Evolutionary conservation across 2,113 vertebrate species (phyloP), one percentile per base, ranked within the genome.

Genomic region (Saimiri boliviensis): DNA sequence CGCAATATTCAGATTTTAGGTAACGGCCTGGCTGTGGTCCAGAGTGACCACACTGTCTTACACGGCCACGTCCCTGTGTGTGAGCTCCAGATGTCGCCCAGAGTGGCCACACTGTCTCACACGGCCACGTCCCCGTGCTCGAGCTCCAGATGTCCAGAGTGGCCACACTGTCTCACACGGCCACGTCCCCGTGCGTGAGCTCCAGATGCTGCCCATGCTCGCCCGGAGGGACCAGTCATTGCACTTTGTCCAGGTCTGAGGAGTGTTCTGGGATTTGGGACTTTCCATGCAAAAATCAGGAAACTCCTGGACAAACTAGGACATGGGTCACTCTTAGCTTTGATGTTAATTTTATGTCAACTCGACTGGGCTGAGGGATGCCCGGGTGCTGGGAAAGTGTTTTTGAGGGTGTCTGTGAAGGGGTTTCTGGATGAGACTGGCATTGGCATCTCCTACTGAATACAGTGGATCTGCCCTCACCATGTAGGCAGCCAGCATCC

Each of bases 111-210:
- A 10, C 56, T 0, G 0, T 47, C n/a, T 5, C 12, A 14, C 47
- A 1, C 5, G 42, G 21, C 1, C 30, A 27, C 27, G 12, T 1
- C 16, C 8, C 5, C 14, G 3, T 1, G 21, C 30, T 0, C 6
- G 40, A 27, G 68, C 19, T 68, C 49, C 47, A 47, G 47, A 47
- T 12, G 47, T 54, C 58, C 8, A 21, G 6, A 73, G 66, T 0
- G 7, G 32, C 32, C 1, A 45, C 23, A 10, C 56, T 0, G 0
- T 47, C n/a, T 5, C 12, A 14, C 47, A 1, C 5, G 42, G 21
- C 1, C 30, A 27, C 27, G 12, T 1, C 16, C 8, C 5, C 14
- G 3, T 1, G 21, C 30, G 1, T 9, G 40, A 27, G 68, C 19
- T 68, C 49, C 47, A 47, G 47, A 47, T 12, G 47, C 45, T 14